These are phyloP conservation scores for Falco columbarius DNA, from an alignment of 2,797 vertebrate species.

Conservation along the genomic window DNA sequence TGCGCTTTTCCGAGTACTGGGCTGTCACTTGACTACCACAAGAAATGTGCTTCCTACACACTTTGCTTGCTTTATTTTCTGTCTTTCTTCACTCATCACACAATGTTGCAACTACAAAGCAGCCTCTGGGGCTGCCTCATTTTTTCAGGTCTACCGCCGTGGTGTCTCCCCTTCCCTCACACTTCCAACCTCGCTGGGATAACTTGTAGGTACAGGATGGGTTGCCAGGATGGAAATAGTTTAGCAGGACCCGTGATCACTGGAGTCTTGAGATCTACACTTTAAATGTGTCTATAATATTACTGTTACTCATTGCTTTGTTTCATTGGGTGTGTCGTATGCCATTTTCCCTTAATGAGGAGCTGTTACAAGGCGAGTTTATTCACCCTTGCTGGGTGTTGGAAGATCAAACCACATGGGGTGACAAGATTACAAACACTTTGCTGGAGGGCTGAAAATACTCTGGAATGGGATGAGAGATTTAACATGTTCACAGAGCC, in stretches of 20 bases:
- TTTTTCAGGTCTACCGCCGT: fast-evolving
- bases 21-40: background rate
- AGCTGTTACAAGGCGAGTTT: constrained; percentile 26
- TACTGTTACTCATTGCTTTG: background rate
- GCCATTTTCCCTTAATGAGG: constrained; percentile 36
- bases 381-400: constrained; percentile 30
- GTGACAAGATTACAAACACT: constrained; percentile 51
- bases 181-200: background rate
- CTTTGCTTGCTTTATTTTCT: background rate
- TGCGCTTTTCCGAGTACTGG: fast-evolving
- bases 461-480: constrained; percentile 43
- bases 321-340: background rate
- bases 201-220: background rate
- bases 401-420: constrained; percentile 41
- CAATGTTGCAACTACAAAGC: background rate
- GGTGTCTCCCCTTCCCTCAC: background rate
- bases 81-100: background rate
- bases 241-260: background rate
- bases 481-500: constrained; percentile 17
- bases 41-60: background rate
- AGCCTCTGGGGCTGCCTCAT: background rate
- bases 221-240: background rate
- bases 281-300: background rate
- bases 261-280: background rate
- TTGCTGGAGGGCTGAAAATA: constrained; percentile 58